phyloP scores from a whole-genome alignment of 2,797 vertebrate genomes.

The Rhyacichthys aspro region DNA sequence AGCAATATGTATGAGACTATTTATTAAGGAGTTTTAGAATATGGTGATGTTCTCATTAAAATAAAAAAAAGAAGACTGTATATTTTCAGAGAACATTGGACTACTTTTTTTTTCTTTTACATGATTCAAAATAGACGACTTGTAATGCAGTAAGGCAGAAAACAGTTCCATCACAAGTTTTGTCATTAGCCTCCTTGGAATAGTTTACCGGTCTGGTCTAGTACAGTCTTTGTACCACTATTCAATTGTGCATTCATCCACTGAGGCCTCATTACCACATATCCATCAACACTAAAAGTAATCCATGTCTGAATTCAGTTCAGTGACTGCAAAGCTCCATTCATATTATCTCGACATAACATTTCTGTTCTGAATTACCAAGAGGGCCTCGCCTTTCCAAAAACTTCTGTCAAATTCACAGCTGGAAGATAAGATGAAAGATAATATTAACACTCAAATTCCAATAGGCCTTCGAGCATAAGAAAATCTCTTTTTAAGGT shows the following conservation, averaged over 20 bases:
- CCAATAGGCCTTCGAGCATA: constrained; percentile 30
- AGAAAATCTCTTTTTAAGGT: constrained; percentile 41
- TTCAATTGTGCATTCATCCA: constrained; percentile 40
- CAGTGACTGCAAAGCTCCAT: constrained; percentile 48
- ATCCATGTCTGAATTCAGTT: constrained; percentile 61
- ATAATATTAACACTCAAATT: constrained; percentile 57
- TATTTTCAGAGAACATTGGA: constrained; percentile 70
- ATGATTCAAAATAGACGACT: constrained; percentile 78
- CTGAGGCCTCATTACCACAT: constrained; percentile 41
- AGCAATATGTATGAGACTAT: constrained; percentile 93
- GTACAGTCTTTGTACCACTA: constrained; percentile 28
- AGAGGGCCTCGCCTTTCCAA: constrained; percentile 47
- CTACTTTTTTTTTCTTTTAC: constrained; percentile 54
- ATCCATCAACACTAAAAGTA: constrained; percentile 42
- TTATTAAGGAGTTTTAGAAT: constrained; percentile 73
- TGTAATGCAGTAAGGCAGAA: constrained; percentile 84
- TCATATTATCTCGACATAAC: constrained; percentile 63
- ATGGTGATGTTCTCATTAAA: constrained; percentile 58
- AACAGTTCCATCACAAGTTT: constrained; percentile 47
- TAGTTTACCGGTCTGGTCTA: constrained; percentile 63
- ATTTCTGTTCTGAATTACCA: constrained; percentile 63
- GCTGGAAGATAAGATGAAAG: constrained; percentile 55
- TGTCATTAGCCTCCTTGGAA: constrained; percentile 58
- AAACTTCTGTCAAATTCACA: constrained; percentile 56
- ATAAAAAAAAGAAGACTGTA: constrained; percentile 59